These are phyloP conservation scores for Scartelaos histophorus DNA, from an alignment of 2,113 vertebrate species.

Conservation along the genomic window DNA sequence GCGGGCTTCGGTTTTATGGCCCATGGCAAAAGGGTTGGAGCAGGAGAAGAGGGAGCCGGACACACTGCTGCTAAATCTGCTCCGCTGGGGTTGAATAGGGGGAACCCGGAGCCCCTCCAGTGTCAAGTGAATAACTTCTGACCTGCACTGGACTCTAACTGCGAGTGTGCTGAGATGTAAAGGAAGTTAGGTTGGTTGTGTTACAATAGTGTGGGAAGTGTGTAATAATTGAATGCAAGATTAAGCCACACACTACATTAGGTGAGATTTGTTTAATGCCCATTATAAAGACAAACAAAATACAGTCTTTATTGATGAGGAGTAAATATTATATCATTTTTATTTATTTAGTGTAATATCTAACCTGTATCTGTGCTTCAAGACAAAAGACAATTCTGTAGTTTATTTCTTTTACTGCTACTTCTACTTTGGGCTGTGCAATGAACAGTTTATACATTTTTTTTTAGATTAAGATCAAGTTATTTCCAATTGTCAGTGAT, in stretches of 20 bases:
- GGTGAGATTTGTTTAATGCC: background rate
- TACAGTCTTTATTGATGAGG: too few species aligned
- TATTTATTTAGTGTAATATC: too few species aligned
- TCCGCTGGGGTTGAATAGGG: slow-evolving; percentile 51
- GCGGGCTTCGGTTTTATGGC: slow-evolving; percentile 58
- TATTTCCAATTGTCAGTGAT: too few species aligned
- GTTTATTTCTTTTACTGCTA: too few species aligned
- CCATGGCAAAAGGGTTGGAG: slow-evolving; percentile 49
- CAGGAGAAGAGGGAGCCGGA: slow-evolving; percentile 16
- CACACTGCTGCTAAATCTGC: slow-evolving; percentile 39
- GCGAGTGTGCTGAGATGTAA: slow-evolving; percentile 59
- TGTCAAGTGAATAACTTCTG: slow-evolving; percentile 71
- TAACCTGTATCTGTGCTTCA: too few species aligned
- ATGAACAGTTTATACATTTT: too few species aligned
- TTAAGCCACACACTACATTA: background rate
- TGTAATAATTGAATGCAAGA: background rate
- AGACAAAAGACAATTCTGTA: too few species aligned
- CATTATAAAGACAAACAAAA: too few species aligned
- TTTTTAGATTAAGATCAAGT: too few species aligned
- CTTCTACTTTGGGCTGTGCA: too few species aligned
- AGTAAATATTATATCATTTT: too few species aligned
- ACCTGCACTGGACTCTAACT: slow-evolving; percentile 71
- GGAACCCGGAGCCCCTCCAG: slow-evolving; percentile 64
- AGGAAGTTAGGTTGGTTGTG: background rate
- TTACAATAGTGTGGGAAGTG: background rate